Evolutionary conservation across 2,113 vertebrate species (phyloP).

Genomic region (Aphyosemion australe): DNA sequence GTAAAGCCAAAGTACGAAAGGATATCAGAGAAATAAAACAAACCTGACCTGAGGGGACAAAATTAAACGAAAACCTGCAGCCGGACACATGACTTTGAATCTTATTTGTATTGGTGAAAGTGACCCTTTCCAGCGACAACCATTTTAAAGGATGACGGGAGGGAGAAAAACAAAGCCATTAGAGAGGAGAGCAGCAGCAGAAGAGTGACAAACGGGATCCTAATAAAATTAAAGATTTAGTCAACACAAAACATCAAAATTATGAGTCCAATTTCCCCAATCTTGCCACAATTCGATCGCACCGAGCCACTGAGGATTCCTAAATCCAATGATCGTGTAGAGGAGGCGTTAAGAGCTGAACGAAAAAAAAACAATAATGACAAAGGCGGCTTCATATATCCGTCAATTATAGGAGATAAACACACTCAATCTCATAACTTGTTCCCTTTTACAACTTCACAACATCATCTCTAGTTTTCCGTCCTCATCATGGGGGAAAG

Average conservation of each 20-base stretch:
- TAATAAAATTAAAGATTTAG: slow-evolving; percentile 75
- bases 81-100: slow-evolving; percentile 93
- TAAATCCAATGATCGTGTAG: slow-evolving; percentile 63
- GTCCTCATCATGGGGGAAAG: slow-evolving; percentile 43
- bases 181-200: slow-evolving; percentile 53
- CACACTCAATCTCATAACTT: background rate
- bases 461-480: slow-evolving; percentile 24
- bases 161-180: slow-evolving; percentile 77
- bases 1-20: slow-evolving; percentile 64
- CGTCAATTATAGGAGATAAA: slow-evolving; percentile 42
- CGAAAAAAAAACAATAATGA: slow-evolving; percentile 34
- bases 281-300: slow-evolving; percentile 72
- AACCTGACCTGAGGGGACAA: slow-evolving; percentile 88
- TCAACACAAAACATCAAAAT: slow-evolving; percentile 70
- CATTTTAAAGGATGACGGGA: slow-evolving; percentile 66
- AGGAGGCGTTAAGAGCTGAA: slow-evolving; percentile 44
- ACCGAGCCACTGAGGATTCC: slow-evolving; percentile 46
- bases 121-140: slow-evolving; percentile 86
- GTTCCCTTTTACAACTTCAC: slow-evolving; percentile 9
- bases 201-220: slow-evolving; percentile 73
- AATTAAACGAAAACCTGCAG: slow-evolving; percentile 88
- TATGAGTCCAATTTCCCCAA: slow-evolving; percentile 80
- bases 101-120: slow-evolving; percentile 96
- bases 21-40: slow-evolving; percentile 86
- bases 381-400: slow-evolving; percentile 58